These are phyloP conservation scores for Bovichtus variegatus DNA, from an alignment of 2,797 vertebrate species.

Conservation along the genomic window DNA sequence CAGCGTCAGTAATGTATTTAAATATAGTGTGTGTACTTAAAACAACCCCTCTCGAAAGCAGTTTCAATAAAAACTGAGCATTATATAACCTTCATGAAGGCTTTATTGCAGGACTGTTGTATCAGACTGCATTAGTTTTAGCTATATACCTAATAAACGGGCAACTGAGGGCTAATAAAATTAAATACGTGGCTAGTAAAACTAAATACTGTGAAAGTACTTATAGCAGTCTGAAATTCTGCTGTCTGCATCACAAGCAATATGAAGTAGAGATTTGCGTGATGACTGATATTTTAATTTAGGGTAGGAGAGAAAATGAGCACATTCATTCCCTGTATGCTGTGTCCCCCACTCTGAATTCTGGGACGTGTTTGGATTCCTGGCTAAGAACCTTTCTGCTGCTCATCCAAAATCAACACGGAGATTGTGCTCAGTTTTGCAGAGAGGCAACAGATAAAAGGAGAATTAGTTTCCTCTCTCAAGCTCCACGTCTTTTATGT, in stretches of 20 bases:
- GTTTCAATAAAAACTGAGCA: not conserved
- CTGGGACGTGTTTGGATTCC: slow-evolving; percentile 50
- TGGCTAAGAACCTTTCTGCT: slow-evolving; percentile 32
- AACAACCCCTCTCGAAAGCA: not conserved
- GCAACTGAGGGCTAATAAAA: not conserved
- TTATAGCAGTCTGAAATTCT: not conserved
- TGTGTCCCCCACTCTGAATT: slow-evolving; percentile 20
- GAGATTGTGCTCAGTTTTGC: slow-evolving; percentile 46
- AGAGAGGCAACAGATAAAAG: slow-evolving; percentile 53
- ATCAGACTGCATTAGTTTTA: not conserved
- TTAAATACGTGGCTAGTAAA: not conserved
- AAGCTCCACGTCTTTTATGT: slow-evolving; percentile 41
- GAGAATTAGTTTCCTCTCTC: slow-evolving; percentile 61
- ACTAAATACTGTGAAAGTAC: slow-evolving; percentile 15
- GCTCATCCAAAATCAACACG: slow-evolving; percentile 69
- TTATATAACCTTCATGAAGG: not conserved
- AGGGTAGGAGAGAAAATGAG: slow-evolving; percentile 1
- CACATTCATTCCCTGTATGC: slow-evolving; percentile 9
- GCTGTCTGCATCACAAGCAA: slow-evolving; percentile 5
- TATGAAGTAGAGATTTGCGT: slow-evolving; percentile 11
- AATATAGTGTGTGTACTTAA: not conserved
- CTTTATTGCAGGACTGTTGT: not conserved
- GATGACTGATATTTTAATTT: not conserved
- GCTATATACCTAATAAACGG: not conserved
- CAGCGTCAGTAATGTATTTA: not conserved